A percentile compares a stretch with the other conserved stretches of the same genome.
Evolutionary conservation across 2,888 invertebrate species (phyloP).

Genomic region (Blastobasis adustella): DNA sequence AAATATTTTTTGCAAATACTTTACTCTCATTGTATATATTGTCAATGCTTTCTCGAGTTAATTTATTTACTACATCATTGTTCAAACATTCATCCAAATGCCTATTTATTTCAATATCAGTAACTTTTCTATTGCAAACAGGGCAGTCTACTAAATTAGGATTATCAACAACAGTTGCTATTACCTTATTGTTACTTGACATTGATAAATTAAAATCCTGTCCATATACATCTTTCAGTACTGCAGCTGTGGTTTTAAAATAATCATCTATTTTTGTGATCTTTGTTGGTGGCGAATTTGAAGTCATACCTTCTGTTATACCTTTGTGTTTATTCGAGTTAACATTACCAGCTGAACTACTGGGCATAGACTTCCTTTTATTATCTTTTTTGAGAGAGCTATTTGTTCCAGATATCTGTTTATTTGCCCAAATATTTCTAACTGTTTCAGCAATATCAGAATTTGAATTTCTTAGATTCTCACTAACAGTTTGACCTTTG

Average conservation of each 20-base stretch:
- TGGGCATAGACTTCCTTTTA: slow-evolving; percentile 2
- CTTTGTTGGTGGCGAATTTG: slow-evolving; percentile 41
- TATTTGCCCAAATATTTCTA: slow-evolving; percentile 34
- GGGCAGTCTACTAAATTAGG: slow-evolving; percentile 56
- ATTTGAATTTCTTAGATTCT: slow-evolving; percentile 12
- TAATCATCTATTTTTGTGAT: slow-evolving; percentile 58
- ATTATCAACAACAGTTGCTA: too few species aligned
- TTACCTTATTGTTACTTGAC: slow-evolving; percentile 27
- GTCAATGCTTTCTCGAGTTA: slow-evolving; percentile 10
- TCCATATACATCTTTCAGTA: slow-evolving; percentile 60
- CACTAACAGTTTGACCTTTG: slow-evolving; percentile 20
- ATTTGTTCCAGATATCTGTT: slow-evolving; percentile 16
- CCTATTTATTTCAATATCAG: slow-evolving; percentile 43
- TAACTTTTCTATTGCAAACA: slow-evolving; percentile 52
- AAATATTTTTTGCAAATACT: slow-evolving; percentile 6
- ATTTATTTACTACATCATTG: slow-evolving; percentile 42
- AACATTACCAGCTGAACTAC: background rate
- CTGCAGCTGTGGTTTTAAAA: slow-evolving; percentile 42
- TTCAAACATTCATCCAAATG: slow-evolving; percentile 67
- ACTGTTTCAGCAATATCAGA: slow-evolving; percentile 25
- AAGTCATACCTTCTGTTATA: slow-evolving; percentile 14
- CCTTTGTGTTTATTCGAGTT: slow-evolving; percentile 36
- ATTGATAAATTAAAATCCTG: slow-evolving; percentile 42
- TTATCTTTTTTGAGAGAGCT: background rate
- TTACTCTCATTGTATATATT: slow-evolving; percentile 6